A percentile compares a stretch with the other conserved stretches of the same genome.
Evolutionary conservation across 2,797 vertebrate species (phyloP).

Genomic region (Myotis findleyi): DNA sequence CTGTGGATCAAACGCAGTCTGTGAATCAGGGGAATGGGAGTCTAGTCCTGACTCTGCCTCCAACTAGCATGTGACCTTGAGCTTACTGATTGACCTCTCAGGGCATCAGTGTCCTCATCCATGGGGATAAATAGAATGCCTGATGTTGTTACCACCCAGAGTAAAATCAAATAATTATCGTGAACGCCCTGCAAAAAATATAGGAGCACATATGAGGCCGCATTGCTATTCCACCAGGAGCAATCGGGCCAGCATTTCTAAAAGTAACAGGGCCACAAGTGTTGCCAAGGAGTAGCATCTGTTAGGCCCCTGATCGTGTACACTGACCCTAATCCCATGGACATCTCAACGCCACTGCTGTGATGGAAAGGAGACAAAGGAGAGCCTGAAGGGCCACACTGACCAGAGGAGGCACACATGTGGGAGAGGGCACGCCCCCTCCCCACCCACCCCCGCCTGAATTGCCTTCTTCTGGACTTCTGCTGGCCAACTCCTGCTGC

Average conservation of each 20-base stretch:
- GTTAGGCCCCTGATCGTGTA: neutral
- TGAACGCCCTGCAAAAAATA: neutral
- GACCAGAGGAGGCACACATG: fast-evolving
- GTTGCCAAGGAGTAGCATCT: neutral
- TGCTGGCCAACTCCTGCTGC: neutral
- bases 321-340: neutral
- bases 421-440: neutral
- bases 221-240: neutral
- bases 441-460: neutral
- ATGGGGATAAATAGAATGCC: neutral
- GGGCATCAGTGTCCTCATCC: neutral
- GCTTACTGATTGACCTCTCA: neutral
- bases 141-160: neutral
- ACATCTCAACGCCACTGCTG: neutral
- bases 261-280: neutral
- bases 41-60: neutral
- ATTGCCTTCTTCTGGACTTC: neutral
- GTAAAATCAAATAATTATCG: neutral
- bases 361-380: neutral
- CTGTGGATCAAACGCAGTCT: too few relatives aligned
- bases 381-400: neutral
- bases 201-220: neutral
- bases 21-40: fast-evolving
- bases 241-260: neutral
- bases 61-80: neutral